Conservation (phyloP, 2,888 invertebrate species). For the Drosophila maculinotata region DNA sequence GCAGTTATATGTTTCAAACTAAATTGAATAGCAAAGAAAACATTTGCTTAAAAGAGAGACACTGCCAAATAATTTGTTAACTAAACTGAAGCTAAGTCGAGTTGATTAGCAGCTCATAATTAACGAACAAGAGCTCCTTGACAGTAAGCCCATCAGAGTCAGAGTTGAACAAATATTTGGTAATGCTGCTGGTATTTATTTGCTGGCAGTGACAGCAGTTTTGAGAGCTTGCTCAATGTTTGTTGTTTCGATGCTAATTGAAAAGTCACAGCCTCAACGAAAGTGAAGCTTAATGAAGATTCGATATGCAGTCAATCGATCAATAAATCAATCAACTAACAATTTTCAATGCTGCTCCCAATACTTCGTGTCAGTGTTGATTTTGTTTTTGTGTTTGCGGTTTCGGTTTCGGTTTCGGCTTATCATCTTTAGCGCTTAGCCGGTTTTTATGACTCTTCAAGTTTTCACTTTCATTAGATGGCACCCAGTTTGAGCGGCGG, state of each 20-base stretch:
- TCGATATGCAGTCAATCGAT: conserved; percentile 12
- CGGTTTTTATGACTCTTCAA: conserved; percentile 9
- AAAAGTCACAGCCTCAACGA: conserved; percentile 51
- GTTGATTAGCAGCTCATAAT: conserved; percentile 16
- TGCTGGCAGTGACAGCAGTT: conserved; percentile 3
- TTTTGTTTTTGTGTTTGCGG: conserved; percentile 7
- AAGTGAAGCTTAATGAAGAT: conserved; percentile 54
- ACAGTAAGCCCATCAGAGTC: neutral
- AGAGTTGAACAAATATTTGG: conserved; percentile 12
- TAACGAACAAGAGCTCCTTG: conserved; percentile 25
- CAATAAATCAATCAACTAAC: conserved; percentile 28
- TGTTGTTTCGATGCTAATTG: conserved; percentile 57
- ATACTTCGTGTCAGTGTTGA: conserved; percentile 6
- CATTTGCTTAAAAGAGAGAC: too few relatives aligned
- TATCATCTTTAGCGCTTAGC: conserved; percentile 2
- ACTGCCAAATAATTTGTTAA: neutral
- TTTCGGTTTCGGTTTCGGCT: conserved; percentile 8
- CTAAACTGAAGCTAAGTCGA: neutral
- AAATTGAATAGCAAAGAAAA: too few relatives aligned
- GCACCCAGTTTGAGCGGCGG: conserved; percentile 15
- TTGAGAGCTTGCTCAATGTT: conserved; percentile 23
- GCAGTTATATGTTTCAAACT: too few relatives aligned
- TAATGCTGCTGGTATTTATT: conserved; percentile 7
- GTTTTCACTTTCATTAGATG: conserved; percentile 56
- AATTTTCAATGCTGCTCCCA: conserved; percentile 23